Conservation (phyloP, 2,113 vertebrate species). For the Ranitomeya variabilis region DNA sequence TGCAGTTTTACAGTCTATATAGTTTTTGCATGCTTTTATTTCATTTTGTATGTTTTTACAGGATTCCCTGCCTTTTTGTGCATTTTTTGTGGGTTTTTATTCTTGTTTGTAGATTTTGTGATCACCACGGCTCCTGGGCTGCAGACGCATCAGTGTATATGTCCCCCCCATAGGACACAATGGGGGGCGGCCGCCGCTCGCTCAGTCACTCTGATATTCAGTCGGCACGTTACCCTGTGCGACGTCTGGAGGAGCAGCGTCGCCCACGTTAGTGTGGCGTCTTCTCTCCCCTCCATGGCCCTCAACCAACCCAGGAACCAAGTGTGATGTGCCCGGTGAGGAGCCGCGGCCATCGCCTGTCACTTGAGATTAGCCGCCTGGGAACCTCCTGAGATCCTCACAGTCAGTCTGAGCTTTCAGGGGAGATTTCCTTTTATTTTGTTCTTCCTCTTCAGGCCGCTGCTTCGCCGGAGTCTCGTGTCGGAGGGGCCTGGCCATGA, state of each 20-base stretch:
- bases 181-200: background rate
- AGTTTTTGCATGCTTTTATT: too few species aligned
- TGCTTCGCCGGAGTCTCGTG: conserved; percentile 1
- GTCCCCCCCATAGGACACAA: background rate
- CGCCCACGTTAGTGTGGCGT: background rate
- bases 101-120: background rate
- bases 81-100: background rate
- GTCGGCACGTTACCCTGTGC: background rate
- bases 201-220: conserved; percentile 1
- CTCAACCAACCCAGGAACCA: background rate
- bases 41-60: too few species aligned
- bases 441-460: conserved; percentile 45
- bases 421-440: conserved; percentile 70
- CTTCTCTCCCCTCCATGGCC: background rate
- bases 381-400: background rate
- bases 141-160: background rate
- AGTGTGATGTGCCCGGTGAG: conserved; percentile 35
- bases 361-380: conserved; percentile 30
- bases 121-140: background rate
- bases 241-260: background rate
- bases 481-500: conserved; percentile 68
- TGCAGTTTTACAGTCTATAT: too few species aligned
- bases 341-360: background rate
- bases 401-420: conserved; percentile 59
- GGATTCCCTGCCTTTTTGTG: too few species aligned